Evolutionary conservation across 1,140 invertebrate species (phyloP).

Genomic region (Hesperophylax magnus): DNA sequence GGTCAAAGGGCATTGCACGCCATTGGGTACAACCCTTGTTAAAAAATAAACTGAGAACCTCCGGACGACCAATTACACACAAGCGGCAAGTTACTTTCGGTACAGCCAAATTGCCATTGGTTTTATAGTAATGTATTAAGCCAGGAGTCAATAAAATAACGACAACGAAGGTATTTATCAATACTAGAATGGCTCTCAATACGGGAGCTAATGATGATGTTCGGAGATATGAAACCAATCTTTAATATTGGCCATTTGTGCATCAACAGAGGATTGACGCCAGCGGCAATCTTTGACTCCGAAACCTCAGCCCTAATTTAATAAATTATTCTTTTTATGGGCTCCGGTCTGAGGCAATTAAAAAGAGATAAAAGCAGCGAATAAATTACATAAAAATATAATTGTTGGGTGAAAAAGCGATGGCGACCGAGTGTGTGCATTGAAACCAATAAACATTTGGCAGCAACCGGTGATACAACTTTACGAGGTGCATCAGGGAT

Average conservation of each 20-base stretch:
- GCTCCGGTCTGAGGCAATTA: conserved; percentile 52
- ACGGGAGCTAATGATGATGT: conserved; percentile 24
- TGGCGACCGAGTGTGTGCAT: not conserved
- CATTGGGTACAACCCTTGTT: no score
- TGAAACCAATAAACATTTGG: conserved; percentile 47
- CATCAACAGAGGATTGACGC: not conserved
- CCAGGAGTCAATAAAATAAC: not conserved
- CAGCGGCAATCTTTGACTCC: conserved; percentile 35
- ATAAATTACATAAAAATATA: conserved; percentile 54
- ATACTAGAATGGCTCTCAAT: not conserved
- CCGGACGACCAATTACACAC: no score
- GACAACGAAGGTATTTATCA: not conserved
- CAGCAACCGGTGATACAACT: not conserved
- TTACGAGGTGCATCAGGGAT: not conserved
- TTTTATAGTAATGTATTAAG: not conserved
- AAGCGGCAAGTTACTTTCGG: no score
- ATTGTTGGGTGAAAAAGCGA: conserved; percentile 44
- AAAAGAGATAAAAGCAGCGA: conserved; percentile 54
- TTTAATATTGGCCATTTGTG: conserved; percentile 17
- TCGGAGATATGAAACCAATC: conserved; percentile 21
- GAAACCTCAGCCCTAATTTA: conserved; percentile 42
- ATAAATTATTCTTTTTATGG: conserved; percentile 53
- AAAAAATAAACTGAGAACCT: no score
- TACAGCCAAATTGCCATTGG: no score
- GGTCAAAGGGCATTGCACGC: no score